phyloP scores from a whole-genome alignment of 2,888 invertebrate species.

The Pheosia gnoma region DNA sequence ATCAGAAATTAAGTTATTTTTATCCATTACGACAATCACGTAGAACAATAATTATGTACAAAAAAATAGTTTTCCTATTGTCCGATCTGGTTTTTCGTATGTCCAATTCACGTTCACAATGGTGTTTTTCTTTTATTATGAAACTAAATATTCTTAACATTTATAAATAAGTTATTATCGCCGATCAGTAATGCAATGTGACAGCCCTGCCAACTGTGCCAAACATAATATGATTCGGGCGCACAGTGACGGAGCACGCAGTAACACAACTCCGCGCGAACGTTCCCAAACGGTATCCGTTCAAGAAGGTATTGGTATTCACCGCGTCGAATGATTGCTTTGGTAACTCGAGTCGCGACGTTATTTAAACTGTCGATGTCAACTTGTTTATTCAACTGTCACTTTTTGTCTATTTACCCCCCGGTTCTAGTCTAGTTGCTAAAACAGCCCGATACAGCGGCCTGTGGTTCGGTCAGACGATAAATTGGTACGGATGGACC shows the following conservation, averaged over 20 bases:
- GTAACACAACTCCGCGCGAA: conserved; percentile 31
- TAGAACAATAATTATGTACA: not conserved
- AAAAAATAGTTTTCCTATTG: not conserved
- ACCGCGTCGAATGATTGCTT: not conserved
- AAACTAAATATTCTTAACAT: conserved; percentile 45
- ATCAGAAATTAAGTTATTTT: too few relatives aligned
- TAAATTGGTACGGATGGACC: too few relatives aligned
- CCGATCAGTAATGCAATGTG: conserved; percentile 48
- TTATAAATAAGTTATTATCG: conserved; percentile 53
- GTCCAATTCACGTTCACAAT: not conserved
- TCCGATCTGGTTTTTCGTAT: not conserved
- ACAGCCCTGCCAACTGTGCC: conserved; percentile 45
- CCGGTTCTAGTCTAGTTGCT: too few relatives aligned
- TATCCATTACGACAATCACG: too few relatives aligned
- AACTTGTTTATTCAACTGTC: not conserved
- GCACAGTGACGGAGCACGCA: conserved; percentile 30
- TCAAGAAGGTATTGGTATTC: not conserved
- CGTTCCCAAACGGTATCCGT: conserved; percentile 14
- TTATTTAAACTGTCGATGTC: not conserved
- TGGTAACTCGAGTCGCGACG: not conserved
- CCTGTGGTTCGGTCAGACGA: too few relatives aligned
- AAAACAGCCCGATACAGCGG: too few relatives aligned
- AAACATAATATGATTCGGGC: conserved; percentile 37
- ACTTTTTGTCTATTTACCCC: too few relatives aligned
- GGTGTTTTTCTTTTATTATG: conserved; percentile 42